Evolutionary conservation across 2,113 vertebrate genomes (phyloP), one percentile per base, ranked within the genome.

Genomic region (Brachyhypopomus occidentalis): DNA sequence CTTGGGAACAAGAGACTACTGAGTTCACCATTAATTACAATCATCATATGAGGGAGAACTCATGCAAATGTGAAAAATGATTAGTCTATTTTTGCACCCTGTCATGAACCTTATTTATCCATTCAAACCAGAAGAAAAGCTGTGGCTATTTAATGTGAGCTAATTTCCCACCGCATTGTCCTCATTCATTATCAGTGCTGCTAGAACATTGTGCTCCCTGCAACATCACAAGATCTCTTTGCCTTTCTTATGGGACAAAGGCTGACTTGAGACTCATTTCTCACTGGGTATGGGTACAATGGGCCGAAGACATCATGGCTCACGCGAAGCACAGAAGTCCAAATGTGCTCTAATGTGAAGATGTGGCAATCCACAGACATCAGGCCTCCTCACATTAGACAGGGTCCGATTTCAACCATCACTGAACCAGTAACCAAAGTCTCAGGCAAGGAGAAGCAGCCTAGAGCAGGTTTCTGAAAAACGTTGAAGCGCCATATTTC

Each of bases 31-130:
- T 77, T 84, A 81, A 80, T 80, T 80, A 55, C 48, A 77, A 34
- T 30, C 67, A 84, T 77, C 3, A 16, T 36, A 45, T 8, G 6
- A 52, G 8, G 78, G 17, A 45, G 63, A 66, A 48, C 74, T 55
- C 55, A 62, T 36, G 38, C 6, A 79, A 76, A 85, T 80, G 72
- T 74, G 73, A 81, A 63, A 81, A 81, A 86, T 70, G 23, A 30
- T n/a, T 72, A 17, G 75, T 73, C 58, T 82, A 58, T 81, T 63
- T 82, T 63, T 59, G 52, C 69, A 71, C 17, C 55, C 55, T 12
- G n/a, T 79, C 23, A 86, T 86, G 75, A 72, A 76, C 66, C 82
- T 82, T 71, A 79, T 84, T 72, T 66, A 82, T 71, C 62, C 73
- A 8, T 79, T 78, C 17, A 41, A 52, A 56, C 74, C 71, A 63